Base-by-base conservation (phyloP, 2,797 vertebrate species). In the Eospalax fontanierii region DNA sequence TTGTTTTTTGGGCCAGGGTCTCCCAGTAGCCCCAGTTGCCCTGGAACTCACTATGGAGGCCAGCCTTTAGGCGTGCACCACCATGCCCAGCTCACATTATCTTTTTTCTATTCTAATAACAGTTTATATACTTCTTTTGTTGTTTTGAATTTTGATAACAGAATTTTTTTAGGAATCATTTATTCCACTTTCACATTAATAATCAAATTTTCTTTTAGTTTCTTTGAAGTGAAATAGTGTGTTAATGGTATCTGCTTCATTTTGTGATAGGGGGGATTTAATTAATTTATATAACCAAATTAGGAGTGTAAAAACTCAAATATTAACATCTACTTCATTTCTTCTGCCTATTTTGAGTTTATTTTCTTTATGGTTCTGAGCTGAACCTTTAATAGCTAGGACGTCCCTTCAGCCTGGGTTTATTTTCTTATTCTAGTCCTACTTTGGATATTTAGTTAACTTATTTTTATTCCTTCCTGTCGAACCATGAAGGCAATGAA, bases 401-500 rank as follows among this genome's bases (percentile, higher is more conserved):
- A 54, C 50, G 14, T 54, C 50, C 50, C 50, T 54, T 12, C 50
- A 54, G 50, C 50, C 14, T 86, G 26, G 26, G 21, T 92, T 96
- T 95, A 38, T 86, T 95, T 96, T 90, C 65, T 95, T 92, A 28
- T 83, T 89, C 11, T 86, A 93, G 38, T 87, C 22, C 18, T 90
- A 80, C 80, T 87, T 95, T 94, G 73, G 18, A 66, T 66, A 91
- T 91, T 94, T 95, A 59, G 14, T 78, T 94, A 71, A 90, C 89
- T 93, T 94, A 86, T 96, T 97, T 97, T 94, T 89, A 87, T 97
- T 74, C 28, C 28, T 83, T 94, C 63, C 40, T 78, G 21, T 92
- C 89, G 92, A 92, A 63, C 50, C n/a, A 89, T 83, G 65, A 81
- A 89, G 91, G 19, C 85, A 91, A 10, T 88, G n/a, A 85, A 87